Evolutionary conservation across 1,140 invertebrate species (phyloP), one percentile per base, ranked within the genome.

Genomic region (Drosophila paulistorum): DNA sequence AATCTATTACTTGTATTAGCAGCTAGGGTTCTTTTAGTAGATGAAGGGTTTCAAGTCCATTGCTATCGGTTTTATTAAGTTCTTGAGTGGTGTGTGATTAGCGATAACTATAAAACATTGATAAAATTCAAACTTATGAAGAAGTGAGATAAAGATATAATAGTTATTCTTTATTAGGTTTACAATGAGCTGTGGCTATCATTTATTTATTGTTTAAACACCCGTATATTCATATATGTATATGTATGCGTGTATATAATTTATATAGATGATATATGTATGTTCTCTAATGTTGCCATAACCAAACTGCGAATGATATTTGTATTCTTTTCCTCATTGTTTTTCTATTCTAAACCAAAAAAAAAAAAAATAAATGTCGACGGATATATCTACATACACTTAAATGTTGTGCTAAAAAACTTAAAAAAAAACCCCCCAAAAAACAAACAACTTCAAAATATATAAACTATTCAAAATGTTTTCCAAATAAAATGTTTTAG

Each of bases 361-460:
- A 30, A 30, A 6, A 30, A 30, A 30, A 7, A 30, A 30, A 30
- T 30, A 51, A 51, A 23, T 51, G 45, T 51, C 45, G 65, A 84
- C 81, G 48, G 69, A 74, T 61, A 71, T 81, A 74, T 81, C 66
- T 71, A 77, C 73, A 74, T 75, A 74, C 37, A 39, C 68, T 66
- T 86, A 79, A 71, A 71, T 90, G 71, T 85, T 83, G 83, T 87
- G 79, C 83, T 83, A 83, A 87, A 87, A 61, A 54, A 23, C 35
- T 33, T 66, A 61, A 45, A 66, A 62, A 42, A 7, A 65, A 74
- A 68, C 11, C 66, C 37, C 37, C 37, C 71, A 69, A 69, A 63
- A 77, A 57, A 54, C 68, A 75, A 69, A 75, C 66, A 65, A 81
- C 30, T 73, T 64, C 54, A 72, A 73, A 37, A 58, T 63, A 68